Base-by-base conservation (phyloP, 2,113 vertebrate species). In the Xiphophorus maculatus region DNA sequence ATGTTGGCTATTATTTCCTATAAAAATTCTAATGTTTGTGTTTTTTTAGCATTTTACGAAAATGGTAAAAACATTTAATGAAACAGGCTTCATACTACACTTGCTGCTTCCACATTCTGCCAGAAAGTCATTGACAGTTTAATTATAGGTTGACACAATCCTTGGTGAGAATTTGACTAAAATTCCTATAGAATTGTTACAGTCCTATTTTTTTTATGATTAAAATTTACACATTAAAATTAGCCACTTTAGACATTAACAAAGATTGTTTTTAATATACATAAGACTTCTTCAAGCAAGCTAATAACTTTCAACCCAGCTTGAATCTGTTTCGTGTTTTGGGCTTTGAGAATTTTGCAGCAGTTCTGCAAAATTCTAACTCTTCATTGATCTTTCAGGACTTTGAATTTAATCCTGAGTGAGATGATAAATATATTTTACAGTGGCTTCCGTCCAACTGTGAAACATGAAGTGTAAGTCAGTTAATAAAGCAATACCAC, bases 401-500 rank as follows among this genome's bases (percentile, higher is more conserved):
- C 62, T 77, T 66, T 77, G 14, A 5, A 40, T 19, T 54, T 54
- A 54, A 54, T 7, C 44, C 25, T 48, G 76, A 75, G 64, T 33
- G 63, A 74, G 61, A 74, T 80, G 79, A 76, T 80, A 81, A 13
- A 84, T 83, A 77, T 79, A 77, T 72, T 78, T 63, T 28, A 74
- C 78, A 82, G 84, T 73, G 48, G 19, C 15, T 76, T 65, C 73
- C 74, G 48, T 54, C 29, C 71, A 42, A 71, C 68, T 71, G 69
- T 71, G 28, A 73, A 74, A 67, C 40, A 54, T 35, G 27, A 64
- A 60, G 40, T 19, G 14, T 6, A 15, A 22, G 63, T 30, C 33
- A 48, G 70, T 51, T 51, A 22, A 25, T 22, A 17, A 17, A 51
- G 19, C 19, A 51, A 63, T 14, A 7, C 9, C 13, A 15, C 40